Evolutionary conservation across 37 sponge, comb jelly and placozoan species (phyloP).

Genomic region (Beroe forskalii): DNA sequence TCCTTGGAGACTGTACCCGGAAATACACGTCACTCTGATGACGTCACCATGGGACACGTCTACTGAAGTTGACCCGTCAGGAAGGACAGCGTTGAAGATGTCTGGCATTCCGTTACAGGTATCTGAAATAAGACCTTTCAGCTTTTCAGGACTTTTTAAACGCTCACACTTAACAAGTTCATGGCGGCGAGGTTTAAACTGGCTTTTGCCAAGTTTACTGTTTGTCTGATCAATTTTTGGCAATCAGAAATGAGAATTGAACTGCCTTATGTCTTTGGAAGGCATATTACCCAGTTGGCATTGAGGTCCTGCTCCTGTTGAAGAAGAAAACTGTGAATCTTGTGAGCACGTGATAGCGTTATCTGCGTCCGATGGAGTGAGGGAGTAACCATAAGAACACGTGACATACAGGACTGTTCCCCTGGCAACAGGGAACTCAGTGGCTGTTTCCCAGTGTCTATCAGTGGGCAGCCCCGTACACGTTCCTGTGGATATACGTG

Average conservation of each 20-base stretch:
- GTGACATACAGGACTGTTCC: not conserved
- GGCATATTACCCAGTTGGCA: too few species aligned
- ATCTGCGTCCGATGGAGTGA: not conserved
- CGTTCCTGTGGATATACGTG: too few species aligned
- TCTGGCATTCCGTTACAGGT: not conserved
- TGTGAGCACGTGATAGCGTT: not conserved
- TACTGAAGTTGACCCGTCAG: not conserved
- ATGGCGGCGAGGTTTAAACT: too few species aligned
- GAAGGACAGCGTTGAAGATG: not conserved
- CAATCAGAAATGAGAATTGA: too few species aligned
- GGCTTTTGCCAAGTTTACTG: too few species aligned
- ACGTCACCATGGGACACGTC: not conserved
- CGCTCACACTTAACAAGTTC: too few species aligned
- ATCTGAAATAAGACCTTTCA: too few species aligned
- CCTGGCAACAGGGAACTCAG: not conserved
- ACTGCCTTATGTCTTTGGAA: too few species aligned
- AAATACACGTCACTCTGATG: not conserved
- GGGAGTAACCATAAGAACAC: not conserved
- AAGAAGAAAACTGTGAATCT: not conserved
- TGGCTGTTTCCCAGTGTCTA: not conserved
- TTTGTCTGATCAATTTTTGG: too few species aligned
- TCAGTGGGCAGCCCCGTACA: not conserved
- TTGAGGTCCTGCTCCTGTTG: too few species aligned
- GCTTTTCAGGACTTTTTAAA: too few species aligned
- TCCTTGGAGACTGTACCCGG: not conserved